Percentiles rank a stretch among this genome's conserved stretches.
phyloP scores from a whole-genome alignment of 2,113 vertebrate genomes.

The Sigmodon hispidus region DNA sequence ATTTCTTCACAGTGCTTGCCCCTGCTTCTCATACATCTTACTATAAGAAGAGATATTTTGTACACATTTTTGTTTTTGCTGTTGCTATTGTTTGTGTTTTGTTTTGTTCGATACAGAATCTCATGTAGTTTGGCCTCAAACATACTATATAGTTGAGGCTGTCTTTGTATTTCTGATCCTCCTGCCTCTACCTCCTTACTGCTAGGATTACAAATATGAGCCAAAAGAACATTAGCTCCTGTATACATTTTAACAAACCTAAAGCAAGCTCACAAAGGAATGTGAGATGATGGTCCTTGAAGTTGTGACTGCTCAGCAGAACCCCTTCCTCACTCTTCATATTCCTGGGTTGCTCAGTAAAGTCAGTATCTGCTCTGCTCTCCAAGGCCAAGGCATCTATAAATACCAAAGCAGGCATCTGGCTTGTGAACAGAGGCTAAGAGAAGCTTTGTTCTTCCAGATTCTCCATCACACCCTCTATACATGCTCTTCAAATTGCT shows the following conservation, averaged over 20 bases:
- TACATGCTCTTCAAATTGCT: constrained; percentile 33
- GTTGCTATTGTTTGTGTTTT: neutral
- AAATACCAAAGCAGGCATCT: constrained; percentile 67
- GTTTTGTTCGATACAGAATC: neutral
- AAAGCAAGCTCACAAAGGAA: neutral
- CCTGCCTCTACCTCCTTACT: neutral
- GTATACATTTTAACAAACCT: neutral
- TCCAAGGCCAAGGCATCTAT: constrained; percentile 43
- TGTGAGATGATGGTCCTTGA: neutral
- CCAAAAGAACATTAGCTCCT: neutral
- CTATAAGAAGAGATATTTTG: neutral
- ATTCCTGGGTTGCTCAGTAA: neutral
- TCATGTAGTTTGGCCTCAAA: neutral
- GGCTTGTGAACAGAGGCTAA: constrained; percentile 58
- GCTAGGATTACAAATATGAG: neutral
- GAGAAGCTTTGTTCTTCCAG: constrained; percentile 56
- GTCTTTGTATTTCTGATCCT: neutral
- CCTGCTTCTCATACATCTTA: neutral
- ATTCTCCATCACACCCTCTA: constrained; percentile 43
- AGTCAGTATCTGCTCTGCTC: neutral
- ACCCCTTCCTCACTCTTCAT: neutral
- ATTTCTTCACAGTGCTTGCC: neutral
- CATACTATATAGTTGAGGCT: neutral
- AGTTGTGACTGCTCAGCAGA: neutral
- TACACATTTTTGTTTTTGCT: neutral